These are phyloP conservation scores for Chauna torquata DNA, from an alignment of 2,113 vertebrate species.

Conservation along the genomic window DNA sequence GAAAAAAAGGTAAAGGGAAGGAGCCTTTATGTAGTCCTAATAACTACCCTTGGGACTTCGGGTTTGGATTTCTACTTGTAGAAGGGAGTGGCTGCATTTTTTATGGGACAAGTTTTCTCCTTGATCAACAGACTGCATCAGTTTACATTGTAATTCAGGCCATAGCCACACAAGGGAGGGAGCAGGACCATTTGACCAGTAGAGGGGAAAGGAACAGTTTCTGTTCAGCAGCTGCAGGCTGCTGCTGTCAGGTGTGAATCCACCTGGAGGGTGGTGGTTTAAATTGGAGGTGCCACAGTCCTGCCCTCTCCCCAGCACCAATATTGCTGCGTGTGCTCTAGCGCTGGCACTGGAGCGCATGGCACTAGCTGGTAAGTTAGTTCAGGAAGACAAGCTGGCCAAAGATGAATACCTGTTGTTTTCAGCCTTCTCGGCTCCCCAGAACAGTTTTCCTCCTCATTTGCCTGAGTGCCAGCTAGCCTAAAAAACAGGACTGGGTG, in stretches of 20 bases:
- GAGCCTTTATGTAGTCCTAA: too few relatives aligned
- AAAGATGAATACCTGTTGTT: not conserved
- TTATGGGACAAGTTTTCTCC: not conserved
- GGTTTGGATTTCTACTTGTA: not conserved
- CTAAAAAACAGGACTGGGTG: not conserved
- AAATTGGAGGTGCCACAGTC: not conserved
- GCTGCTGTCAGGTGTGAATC: not conserved
- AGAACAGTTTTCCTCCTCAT: not conserved
- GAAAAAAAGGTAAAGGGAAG: not conserved
- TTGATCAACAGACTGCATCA: rapidly evolving
- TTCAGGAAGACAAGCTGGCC: not conserved
- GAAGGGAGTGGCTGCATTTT: not conserved
- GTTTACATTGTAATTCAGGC: not conserved
- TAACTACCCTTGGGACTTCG: not conserved
- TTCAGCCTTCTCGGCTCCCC: not conserved
- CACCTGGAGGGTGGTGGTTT: not conserved
- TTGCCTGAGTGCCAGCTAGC: not conserved
- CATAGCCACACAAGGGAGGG: not conserved
- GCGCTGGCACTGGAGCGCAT: not conserved
- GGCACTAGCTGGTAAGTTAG: not conserved
- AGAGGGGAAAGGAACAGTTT: not conserved
- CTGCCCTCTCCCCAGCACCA: not conserved
- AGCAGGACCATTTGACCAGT: not conserved
- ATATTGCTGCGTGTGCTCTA: not conserved
- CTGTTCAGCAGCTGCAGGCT: not conserved